Base-by-base conservation (phyloP, 2,113 vertebrate species). In the Xiphophorus hellerii region DNA sequence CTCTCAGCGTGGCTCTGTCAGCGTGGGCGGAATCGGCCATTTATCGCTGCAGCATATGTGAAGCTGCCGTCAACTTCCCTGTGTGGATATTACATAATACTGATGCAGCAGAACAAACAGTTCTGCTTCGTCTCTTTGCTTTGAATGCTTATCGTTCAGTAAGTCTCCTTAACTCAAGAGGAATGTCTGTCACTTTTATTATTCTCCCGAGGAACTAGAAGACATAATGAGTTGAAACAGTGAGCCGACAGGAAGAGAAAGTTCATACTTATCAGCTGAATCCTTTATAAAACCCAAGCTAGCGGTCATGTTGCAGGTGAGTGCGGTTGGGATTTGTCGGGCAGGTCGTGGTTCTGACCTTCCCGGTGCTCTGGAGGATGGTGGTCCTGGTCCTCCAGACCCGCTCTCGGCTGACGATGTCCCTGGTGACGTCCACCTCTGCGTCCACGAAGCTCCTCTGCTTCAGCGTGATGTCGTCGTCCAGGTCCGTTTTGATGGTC, bases 361-460 rank as follows among this genome's bases (percentile, higher is more conserved):
- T 99, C 75, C 98, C 98, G 12, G 95, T 97, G 94, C 98, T 99
- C 94, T 99, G 98, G 65, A 99, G 94, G 85, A 99, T 99, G 22
- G 98, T 99, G 51, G 97, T 99, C 89, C 98, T 95, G 28, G 98
- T 99, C 89, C 98, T 95, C 98, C 98, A 99, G 5, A 99, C 97
- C 73, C 98, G 90, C 90, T 99, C 98, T 69, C 98, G 94, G 95
- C 98, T 99, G 81, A 99, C 98, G 66, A 99, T 99, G 80, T 99
- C 97, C 91, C 98, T 95, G 66, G 98, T 99, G 86, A 99, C 97
- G 70, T 98, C 98, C 82, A 98, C 96, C 84, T 99, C 98, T 0
- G 98, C 97, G 62, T 99, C 97, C 82, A 99, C 98, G 82, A 99
- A 99, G 92, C 98, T 99, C 89, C 98, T 96, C 93, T 98, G 98